Evolutionary conservation across 2,797 vertebrate genomes (phyloP).

Genomic region (Muscicapa striata): DNA sequence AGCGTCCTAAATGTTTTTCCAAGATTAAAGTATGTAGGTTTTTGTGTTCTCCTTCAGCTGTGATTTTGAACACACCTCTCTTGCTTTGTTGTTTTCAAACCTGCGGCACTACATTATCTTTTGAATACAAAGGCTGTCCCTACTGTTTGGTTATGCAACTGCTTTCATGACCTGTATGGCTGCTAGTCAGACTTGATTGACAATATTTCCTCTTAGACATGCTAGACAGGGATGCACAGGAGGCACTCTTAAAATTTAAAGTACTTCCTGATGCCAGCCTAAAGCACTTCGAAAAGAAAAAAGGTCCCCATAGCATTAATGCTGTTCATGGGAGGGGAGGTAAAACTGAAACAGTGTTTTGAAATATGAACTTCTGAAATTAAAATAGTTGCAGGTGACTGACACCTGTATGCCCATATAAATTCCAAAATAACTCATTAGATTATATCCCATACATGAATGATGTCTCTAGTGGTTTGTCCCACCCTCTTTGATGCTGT

Average conservation of each 20-base stretch:
- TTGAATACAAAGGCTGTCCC: neutral
- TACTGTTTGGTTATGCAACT: neutral
- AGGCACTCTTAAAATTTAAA: neutral
- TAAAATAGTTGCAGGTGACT: neutral
- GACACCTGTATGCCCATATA: neutral
- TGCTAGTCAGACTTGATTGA: constrained; percentile 10
- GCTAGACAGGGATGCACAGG: neutral
- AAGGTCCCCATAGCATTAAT: neutral
- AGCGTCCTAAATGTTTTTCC: neutral
- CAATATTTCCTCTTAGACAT: neutral
- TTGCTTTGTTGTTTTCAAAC: constrained; percentile 16
- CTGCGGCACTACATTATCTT: neutral
- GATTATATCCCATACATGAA: neutral
- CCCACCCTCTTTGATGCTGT: neutral
- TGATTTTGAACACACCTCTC: neutral
- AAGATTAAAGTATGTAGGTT: neutral
- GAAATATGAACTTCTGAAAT: neutral
- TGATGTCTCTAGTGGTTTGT: neutral
- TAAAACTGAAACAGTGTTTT: neutral
- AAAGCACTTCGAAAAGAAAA: neutral
- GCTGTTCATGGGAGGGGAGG: neutral
- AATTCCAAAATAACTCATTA: neutral
- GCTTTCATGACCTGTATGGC: neutral
- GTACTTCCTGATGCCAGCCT: neutral
- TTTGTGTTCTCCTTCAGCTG: neutral